phyloP scores from a whole-genome alignment of 2,113 vertebrate genomes.

The Geococcyx californianus region DNA sequence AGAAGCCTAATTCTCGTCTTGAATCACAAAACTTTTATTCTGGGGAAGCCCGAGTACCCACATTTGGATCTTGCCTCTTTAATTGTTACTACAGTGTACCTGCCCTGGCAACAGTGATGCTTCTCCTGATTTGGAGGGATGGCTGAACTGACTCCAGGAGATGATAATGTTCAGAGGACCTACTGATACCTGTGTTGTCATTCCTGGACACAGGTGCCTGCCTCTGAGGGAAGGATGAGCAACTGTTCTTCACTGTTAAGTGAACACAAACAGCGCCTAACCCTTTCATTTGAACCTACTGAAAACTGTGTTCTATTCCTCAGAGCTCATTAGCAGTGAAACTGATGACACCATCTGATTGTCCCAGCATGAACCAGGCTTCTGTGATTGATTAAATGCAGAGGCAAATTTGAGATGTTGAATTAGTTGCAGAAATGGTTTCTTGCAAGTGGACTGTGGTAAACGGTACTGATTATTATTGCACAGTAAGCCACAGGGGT shows the following conservation, averaged over 20 bases:
- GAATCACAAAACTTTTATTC: neutral
- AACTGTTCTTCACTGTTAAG: neutral
- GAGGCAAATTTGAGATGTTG: constrained; percentile 7
- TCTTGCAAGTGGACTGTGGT: neutral
- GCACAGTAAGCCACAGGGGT: neutral
- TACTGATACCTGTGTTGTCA: neutral
- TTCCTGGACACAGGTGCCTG: neutral
- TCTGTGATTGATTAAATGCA: neutral
- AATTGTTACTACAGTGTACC: neutral
- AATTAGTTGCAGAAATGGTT: neutral
- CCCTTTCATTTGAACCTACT: neutral
- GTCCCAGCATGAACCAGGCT: neutral
- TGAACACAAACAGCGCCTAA: neutral
- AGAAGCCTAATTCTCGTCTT: neutral
- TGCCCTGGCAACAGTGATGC: neutral
- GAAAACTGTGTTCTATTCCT: neutral
- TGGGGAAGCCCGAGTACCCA: neutral
- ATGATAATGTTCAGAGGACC: neutral
- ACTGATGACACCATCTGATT: constrained; percentile 3
- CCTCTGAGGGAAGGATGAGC: neutral
- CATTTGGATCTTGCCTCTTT: neutral
- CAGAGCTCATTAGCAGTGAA: neutral
- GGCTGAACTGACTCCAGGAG: neutral
- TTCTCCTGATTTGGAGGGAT: neutral
- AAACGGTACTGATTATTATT: neutral